Evolutionary conservation across 2,797 vertebrate species (phyloP), one percentile per base, ranked within the genome.

Genomic region (Mormyrus proboscirostris): DNA sequence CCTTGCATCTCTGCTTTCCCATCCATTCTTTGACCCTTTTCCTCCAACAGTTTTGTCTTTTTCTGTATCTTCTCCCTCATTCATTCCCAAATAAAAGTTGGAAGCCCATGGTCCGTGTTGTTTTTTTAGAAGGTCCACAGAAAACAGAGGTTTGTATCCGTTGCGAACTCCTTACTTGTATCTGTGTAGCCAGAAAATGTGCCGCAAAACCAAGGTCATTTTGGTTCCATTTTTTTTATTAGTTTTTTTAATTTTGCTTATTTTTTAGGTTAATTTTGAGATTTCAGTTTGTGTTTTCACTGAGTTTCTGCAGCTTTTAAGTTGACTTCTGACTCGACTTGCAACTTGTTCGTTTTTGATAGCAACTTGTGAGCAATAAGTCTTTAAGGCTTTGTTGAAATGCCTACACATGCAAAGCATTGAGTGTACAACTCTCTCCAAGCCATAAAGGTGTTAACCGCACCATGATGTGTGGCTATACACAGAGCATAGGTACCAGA

Each of bases 31-130:
- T 82, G 41, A 82, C 76, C 16, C 76, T 82, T 47, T 82, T 47
- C 44, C 76, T 82, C 41, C 76, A 86, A 86, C 47, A 53, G 50
- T 86, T 49, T 86, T 86, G 83, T 86, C 50, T 86, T 86, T 86
- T 86, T 86, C 83, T 86, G 41, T 86, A 86, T 33, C 47, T 53
- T 53, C 83, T 86, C 47, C 83, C 25, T 47, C 76, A 82, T 82
- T 82, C 76, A 82, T 82, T 82, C 76, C 41, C 76, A 82, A 82
- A 82, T 82, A 82, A 82, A 82, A 44, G 76, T 82, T 82, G 76
- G 41, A 47, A 47, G 41, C 14, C 69, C 69, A 76, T 47, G 41
- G 76, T 82, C 76, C 76, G 76, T 82, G 76, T 82, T 44, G 41
- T 82, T 82, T 82, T 82, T 82, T 82, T 82, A 82, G 76, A 47